Base-by-base conservation (phyloP, 2,797 vertebrate species). In the Gambelia wislizenii region DNA sequence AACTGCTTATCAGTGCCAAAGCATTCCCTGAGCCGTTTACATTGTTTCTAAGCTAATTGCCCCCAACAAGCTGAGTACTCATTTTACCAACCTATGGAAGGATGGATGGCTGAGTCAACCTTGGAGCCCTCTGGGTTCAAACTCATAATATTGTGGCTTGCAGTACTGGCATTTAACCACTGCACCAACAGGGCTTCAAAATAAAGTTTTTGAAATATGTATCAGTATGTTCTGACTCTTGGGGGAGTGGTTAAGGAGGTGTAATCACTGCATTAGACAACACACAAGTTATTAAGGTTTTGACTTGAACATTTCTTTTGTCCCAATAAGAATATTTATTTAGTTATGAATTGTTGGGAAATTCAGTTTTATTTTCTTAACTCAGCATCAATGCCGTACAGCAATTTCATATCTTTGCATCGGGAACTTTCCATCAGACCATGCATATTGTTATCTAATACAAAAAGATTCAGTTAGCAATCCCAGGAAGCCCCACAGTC, bases 191-290 rank as follows among this genome's bases (percentile, higher is more conserved):
- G n/a, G n/a, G n/a, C n/a, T n/a, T n/a, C n/a, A n/a, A n/a, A n/a
- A n/a, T n/a, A n/a, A 42, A 86, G 91, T 92, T 76, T 86, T 61
- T 70, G 91, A 85, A 87, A 74, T 49, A 27, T 75, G 83, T 90
- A 90, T 80, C 1, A 0, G 2, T 77, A 74, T 89, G 87, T 49
- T 74, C 27, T 39, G 25, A 33, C 5, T 79, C 59, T 74, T 75
- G 79, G 76, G 59, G 79, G 76, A 56, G 25, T 42, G 39, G 36
- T 1, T 14, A 4, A 56, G 16, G 56, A 56, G 5, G 13, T 54
- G 18, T 22, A 9, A 47, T 12, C 78, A 78, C 89, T n/a, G 3
- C 6, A 18, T 74, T 39, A 16, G 33, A 70, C 2, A 87, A 82
- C 36, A 49, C 1, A 39, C 25, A 64, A n/a, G 20, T 42, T 75